These are phyloP conservation scores for Scelioninae gen. 1 DNA, from an alignment of 2,888 invertebrate species.

Conservation along the genomic window DNA sequence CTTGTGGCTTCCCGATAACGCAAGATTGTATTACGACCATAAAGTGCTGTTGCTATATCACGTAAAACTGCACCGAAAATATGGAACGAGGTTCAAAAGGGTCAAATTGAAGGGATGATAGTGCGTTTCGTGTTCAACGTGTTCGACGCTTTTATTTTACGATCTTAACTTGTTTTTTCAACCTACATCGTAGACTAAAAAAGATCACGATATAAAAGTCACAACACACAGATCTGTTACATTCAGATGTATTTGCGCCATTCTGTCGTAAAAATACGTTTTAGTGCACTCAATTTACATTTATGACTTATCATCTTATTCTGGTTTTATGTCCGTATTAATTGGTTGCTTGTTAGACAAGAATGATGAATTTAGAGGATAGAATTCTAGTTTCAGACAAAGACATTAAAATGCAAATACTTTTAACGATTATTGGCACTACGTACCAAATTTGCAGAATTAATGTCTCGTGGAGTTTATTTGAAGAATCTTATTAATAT, in stretches of 20 bases:
- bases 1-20: slow-evolving; percentile 75
- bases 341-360: slow-evolving; percentile 22
- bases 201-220: slow-evolving; percentile 57
- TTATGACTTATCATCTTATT: slow-evolving; percentile 40
- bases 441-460: neutral
- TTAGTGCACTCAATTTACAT: slow-evolving; percentile 45
- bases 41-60: slow-evolving; percentile 71
- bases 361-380: slow-evolving; percentile 8
- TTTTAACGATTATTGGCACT: neutral
- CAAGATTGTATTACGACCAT: slow-evolving; percentile 75
- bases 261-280: slow-evolving; percentile 42
- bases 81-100: slow-evolving; percentile 45
- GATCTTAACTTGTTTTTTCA: slow-evolving; percentile 51
- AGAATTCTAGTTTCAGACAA: neutral
- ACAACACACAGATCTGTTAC: slow-evolving; percentile 18
- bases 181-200: slow-evolving; percentile 25
- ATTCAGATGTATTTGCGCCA: slow-evolving; percentile 48
- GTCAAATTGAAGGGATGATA: slow-evolving; percentile 53
- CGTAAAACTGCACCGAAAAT: slow-evolving; percentile 59
- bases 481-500: neutral
- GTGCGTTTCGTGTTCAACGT: slow-evolving; percentile 58
- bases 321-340: slow-evolving; percentile 21
- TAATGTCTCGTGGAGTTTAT: neutral
- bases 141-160: slow-evolving; percentile 74
- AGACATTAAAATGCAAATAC: neutral